A percentile compares a stretch with the other conserved stretches of the same genome.
Evolutionary conservation across 53 echinoderm and acorn worm genomes (phyloP).

Genomic region (Temnopleurus reevesii): DNA sequence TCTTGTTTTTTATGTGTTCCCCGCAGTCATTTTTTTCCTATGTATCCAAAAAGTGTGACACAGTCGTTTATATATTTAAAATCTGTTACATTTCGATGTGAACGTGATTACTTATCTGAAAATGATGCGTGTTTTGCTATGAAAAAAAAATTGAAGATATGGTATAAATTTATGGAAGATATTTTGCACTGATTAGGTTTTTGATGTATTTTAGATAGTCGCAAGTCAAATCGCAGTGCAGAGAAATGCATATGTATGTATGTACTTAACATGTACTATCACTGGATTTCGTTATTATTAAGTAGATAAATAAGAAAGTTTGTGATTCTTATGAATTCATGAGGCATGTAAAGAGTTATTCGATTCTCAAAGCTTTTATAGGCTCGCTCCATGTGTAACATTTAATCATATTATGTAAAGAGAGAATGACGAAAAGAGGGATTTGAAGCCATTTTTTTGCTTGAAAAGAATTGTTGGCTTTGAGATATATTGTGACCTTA

Average conservation of each 20-base stretch:
- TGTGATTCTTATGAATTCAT: background rate
- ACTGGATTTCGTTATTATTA: slow-evolving; percentile 12
- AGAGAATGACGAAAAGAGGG: slow-evolving; percentile 1
- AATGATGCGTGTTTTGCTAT: slow-evolving; percentile 28
- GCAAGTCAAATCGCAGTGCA: background rate
- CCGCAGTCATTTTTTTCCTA: background rate
- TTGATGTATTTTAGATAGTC: slow-evolving; percentile 17
- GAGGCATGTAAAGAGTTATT: slow-evolving; percentile 13
- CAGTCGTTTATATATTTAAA: slow-evolving; percentile 32
- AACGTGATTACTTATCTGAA: background rate
- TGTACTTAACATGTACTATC: slow-evolving; percentile 64
- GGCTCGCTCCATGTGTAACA: slow-evolving; percentile 22
- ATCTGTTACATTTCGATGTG: slow-evolving; percentile 33
- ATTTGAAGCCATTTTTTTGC: slow-evolving; percentile 42
- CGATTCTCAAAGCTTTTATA: slow-evolving; percentile 34
- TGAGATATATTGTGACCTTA: slow-evolving; percentile 58
- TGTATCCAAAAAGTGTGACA: slow-evolving; percentile 23
- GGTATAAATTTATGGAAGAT: background rate
- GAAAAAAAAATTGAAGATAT: background rate
- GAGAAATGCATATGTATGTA: slow-evolving; percentile 36
- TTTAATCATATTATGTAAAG: slow-evolving; percentile 32
- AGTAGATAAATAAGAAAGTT: background rate
- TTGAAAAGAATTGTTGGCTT: slow-evolving; percentile 43
- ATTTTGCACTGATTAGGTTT: slow-evolving; percentile 26
- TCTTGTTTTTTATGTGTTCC: slow-evolving; percentile 32